Base-by-base conservation (phyloP, 64 coral and sea anemone genomes). In the Trachythela sp. region DNA sequence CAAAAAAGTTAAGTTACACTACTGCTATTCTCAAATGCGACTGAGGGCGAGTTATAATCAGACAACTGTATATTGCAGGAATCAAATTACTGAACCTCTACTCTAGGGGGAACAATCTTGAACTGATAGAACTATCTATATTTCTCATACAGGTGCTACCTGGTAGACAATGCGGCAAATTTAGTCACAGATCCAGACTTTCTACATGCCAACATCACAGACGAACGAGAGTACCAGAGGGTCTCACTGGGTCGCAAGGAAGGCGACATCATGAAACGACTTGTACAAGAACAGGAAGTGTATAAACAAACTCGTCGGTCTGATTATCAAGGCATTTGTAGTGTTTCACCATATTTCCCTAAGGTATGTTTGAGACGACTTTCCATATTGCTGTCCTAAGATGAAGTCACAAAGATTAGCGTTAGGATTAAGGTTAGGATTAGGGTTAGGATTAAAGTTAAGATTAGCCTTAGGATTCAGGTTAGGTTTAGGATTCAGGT, bases 201-300 rank as follows among this genome's bases (percentile, higher is more conserved):
- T 48, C 85, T 99, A 26, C 85, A 87, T 9, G 96, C 92, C 8
- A 99, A 93, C 48, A 99, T 93, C 48, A 94, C 93, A 84, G 96
- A 99, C 76, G 96, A 94, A 54, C 93, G 96, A 20, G 96, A 99
- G 76, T 99, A 99, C 31, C 87, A 99, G 80, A 87, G 96, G 43
- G 96, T 99, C 54, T 95, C 93, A 86, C 85, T 99, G 88, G 96
- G 93, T 52, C 93, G 96, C n/a, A 99, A 99, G 37, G 96, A 99
- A 71, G 96, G 96, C 41, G 96, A 99, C 43, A 93, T 99, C 24
- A 99, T 99, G 96, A 99, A 91, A 68, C 87, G 89, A 40, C 86
- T 99, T 24, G 90, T 99, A 2, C 87, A 94, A n/a, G 94, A 92
- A 51, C 84, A 94, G 33, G 86, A 92, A 17, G 67, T 99, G 15